Evolutionary conservation across 2,888 invertebrate species (phyloP).

Genomic region (Stenolophus ochropezus): DNA sequence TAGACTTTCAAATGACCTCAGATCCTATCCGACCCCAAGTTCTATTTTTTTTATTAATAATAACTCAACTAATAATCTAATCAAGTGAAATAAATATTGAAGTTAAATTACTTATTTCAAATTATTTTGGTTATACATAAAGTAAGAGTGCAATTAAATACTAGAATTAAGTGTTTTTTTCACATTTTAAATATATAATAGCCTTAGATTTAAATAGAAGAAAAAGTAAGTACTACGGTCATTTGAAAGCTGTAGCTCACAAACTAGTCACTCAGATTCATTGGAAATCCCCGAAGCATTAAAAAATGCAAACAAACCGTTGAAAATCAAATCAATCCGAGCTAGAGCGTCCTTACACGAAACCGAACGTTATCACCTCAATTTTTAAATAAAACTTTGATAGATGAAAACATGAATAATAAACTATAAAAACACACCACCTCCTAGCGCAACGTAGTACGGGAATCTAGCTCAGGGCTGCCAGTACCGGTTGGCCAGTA

Average conservation of each 20-base stretch:
- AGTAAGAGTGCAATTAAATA: constrained; percentile 43
- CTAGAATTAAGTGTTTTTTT: constrained; percentile 34
- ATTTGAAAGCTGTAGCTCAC: constrained; percentile 22
- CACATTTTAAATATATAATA: constrained; percentile 38
- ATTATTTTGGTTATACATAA: constrained; percentile 38
- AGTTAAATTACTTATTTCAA: constrained; percentile 28
- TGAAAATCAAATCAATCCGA: constrained; percentile 42
- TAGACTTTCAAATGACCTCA: constrained; percentile 38
- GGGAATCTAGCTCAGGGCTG: constrained; percentile 67
- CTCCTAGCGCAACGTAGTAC: constrained; percentile 27
- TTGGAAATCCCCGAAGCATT: constrained; percentile 51
- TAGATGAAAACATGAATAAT: constrained; percentile 39
- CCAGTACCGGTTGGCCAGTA: constrained; percentile 74
- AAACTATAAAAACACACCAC: constrained; percentile 45
- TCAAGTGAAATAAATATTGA: constrained; percentile 40
- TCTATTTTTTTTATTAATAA: constrained; percentile 3
- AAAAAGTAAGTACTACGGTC: constrained; percentile 35
- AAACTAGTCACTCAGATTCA: constrained; percentile 28
- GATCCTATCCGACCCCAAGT: constrained; percentile 25
- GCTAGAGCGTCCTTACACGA: constrained; percentile 50
- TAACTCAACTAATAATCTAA: constrained; percentile 6
- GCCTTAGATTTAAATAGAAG: constrained; percentile 16
- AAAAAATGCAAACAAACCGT: constrained; percentile 41
- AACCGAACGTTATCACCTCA: constrained; percentile 56
- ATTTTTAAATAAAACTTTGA: constrained; percentile 44